Evolutionary conservation across 2,888 invertebrate genomes (phyloP).

Genomic region (Tachystola acroxantha): DNA sequence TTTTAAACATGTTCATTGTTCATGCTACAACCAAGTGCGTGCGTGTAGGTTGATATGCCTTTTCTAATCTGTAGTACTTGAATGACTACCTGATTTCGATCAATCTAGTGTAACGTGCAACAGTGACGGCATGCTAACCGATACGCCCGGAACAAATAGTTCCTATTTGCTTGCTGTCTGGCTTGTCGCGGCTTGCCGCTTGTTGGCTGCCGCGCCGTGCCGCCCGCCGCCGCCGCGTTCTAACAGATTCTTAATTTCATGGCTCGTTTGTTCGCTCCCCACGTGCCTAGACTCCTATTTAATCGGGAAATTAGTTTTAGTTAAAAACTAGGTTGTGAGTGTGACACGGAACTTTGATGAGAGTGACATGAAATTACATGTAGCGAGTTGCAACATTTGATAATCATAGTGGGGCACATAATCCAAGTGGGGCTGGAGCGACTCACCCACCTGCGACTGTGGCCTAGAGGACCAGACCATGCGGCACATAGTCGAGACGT

Average conservation of each 20-base stretch:
- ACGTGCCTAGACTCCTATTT: slow-evolving; percentile 20
- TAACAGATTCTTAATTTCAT: slow-evolving; percentile 67
- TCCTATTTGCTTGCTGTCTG: slow-evolving; percentile 57
- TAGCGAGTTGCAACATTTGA: too few relatives aligned
- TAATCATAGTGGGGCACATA: too few relatives aligned
- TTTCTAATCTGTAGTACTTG: too few relatives aligned
- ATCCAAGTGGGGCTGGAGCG: too few relatives aligned
- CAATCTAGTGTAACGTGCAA: slow-evolving; percentile 29
- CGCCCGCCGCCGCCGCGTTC: slow-evolving; percentile 27
- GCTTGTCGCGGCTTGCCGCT: slow-evolving; percentile 31
- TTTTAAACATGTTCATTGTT: too few relatives aligned
- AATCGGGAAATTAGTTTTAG: slow-evolving; percentile 13
- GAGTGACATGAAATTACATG: background rate
- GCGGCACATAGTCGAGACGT: too few relatives aligned
- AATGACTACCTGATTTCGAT: slow-evolving; percentile 26
- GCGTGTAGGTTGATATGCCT: too few relatives aligned
- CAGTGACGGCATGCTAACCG: slow-evolving; percentile 13
- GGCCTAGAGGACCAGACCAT: too few relatives aligned
- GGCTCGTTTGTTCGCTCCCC: slow-evolving; percentile 45
- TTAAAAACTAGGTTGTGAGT: slow-evolving; percentile 6
- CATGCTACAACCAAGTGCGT: too few relatives aligned
- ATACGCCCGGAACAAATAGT: slow-evolving; percentile 46
- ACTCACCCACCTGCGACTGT: too few relatives aligned
- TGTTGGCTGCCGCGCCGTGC: slow-evolving; percentile 22
- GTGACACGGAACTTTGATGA: background rate